Evolutionary conservation across 2,888 invertebrate genomes (phyloP), one percentile per base, ranked within the genome.

Genomic region (Erpobdella octoculata): DNA sequence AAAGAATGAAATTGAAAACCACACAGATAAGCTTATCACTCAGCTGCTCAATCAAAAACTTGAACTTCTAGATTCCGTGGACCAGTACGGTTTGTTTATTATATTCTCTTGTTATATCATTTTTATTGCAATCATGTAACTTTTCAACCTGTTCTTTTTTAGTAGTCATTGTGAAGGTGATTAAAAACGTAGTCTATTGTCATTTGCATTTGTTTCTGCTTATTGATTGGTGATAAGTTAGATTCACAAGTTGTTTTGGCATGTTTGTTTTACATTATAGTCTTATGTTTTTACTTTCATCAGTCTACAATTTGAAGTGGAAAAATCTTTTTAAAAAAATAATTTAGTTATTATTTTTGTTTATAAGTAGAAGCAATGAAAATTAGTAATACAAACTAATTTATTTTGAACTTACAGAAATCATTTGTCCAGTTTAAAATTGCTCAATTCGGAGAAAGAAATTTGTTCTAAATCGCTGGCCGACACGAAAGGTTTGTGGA

Each of bases 401-500:
- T 41, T 33, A 28, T 9, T 12, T 9, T 31, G 31, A 35, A n/a
- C 0, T 1, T 25, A 18, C 28, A 67, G 67, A 36, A 38, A 67
- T 67, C 74, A 75, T 46, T 41, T 69, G 3, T 69, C 72, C 21
- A 66, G 64, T 8, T 46, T 70, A 46, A 75, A 75, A 36, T 66
- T 64, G 53, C 64, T 75, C 15, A 53, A 58, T 3, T 31, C 74
- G 1, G 75, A 75, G 64, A 75, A 73, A 35, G 75, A 75, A 37
- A 75, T 73, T 53, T 69, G 37, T 18, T 53, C 71, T 12, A 73
- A 75, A 25, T 73, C 73, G 37, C 61, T 75, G 28, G 74, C 74
- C 35, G 75, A 75, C 48, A 75, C 75, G 75, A 75, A 75, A 67
- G 75, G 75, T 59, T 36, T 75, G 68, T 75, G 75, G 75, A 75